phyloP scores from a whole-genome alignment of 2,797 vertebrate genomes.

The Darevskia nairensis region DNA sequence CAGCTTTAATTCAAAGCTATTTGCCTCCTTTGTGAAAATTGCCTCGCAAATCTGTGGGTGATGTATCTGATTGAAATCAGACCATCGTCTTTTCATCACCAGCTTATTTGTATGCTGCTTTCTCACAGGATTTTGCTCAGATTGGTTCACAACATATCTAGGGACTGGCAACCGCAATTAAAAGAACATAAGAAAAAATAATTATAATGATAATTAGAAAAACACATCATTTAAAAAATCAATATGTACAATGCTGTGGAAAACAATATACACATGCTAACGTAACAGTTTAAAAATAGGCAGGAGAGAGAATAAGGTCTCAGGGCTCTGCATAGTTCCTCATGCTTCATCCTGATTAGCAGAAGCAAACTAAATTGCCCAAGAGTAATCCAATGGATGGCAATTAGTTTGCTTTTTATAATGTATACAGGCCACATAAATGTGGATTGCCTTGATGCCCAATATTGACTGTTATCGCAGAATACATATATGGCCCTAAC shows the following conservation, averaged over 20 bases:
- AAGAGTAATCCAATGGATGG: neutral
- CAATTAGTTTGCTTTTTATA: slow-evolving; percentile 1
- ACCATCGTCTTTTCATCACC: no score
- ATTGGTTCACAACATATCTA: neutral
- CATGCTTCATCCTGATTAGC: neutral
- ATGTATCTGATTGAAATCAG: neutral
- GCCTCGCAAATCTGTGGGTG: neutral
- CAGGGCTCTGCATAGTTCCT: neutral
- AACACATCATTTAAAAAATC: neutral
- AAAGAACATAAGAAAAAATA: neutral
- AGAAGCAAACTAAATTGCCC: neutral
- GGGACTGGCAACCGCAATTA: neutral
- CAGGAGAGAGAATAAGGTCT: neutral
- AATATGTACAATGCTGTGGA: neutral
- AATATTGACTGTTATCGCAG: neutral
- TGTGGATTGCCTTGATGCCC: neutral
- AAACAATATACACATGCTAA: neutral
- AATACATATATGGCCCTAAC: neutral
- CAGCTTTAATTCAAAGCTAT: slow-evolving; percentile 1
- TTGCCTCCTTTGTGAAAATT: neutral
- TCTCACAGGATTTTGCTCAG: neutral
- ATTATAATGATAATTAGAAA: neutral
- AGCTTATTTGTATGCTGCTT: neutral
- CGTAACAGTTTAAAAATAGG: neutral
- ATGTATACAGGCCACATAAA: neutral